Base-by-base conservation (phyloP, 2,113 vertebrate genomes). In the Eira barbara region DNA sequence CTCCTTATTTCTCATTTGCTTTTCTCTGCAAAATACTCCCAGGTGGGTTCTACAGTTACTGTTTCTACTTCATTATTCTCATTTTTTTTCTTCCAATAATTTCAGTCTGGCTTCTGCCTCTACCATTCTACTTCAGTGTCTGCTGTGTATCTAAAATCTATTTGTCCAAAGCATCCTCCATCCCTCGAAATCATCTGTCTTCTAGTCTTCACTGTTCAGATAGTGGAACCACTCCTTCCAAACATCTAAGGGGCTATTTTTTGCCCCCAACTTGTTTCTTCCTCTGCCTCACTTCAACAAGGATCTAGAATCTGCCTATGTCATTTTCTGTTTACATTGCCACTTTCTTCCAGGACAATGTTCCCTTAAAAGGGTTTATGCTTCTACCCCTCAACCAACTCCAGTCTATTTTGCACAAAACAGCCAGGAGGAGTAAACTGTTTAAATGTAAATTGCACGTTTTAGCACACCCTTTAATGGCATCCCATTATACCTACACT, bases 321-420 rank as follows among this genome's bases (percentile, higher is more conserved):
- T 88, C 42, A 85, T 63, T 83, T 97, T 29, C 13, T 57, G 27
- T 20, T 29, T 65, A 55, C 36, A 18, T 36, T 49, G 25, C 6
- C 21, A 21, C 42, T 79, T 7, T 86, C 59, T 92, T 93, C 79
- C n/a, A 69, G 52, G 17, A 8, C 39, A 84, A 49, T 49, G 59
- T 13, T 47, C 45, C 61, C 73, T 42, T 39, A 29, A 79, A 65
- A 49, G 42, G 7, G 12, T 61, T 71, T 63, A 10, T 61, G 18
- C 14, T 76, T 82, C n/a, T 2, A 47, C 18, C 63, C 21, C 21
- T 13, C 87, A 7, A 27, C 29, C 34, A 27, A 67, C 73, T 96
- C 82, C 49, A 69, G 86, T 73, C 23, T 34, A 10, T 95, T 96
- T 86, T 89, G 20, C 25, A 94, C 61, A 83, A 92, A 94, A 45